Evolutionary conservation across 2,113 vertebrate genomes (phyloP), one percentile per base, ranked within the genome.

Genomic region (Pardalotus punctatus): DNA sequence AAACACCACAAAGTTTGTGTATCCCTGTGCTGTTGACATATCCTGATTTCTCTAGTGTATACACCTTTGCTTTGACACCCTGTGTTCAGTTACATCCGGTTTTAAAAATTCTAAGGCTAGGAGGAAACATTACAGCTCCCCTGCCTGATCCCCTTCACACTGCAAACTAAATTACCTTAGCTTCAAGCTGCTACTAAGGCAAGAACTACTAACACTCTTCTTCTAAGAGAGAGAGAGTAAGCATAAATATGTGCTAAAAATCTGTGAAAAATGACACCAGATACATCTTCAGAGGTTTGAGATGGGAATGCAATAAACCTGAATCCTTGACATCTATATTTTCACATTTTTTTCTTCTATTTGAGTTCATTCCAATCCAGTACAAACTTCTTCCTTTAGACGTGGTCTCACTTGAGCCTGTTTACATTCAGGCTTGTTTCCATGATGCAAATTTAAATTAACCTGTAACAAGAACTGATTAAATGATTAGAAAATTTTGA

Each of bases 241-340:
- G 81, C 92, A 96, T 90, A 96, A 96, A 95, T 93, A 94, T 47
- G 27, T 86, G 73, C 71, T 94, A 90, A 86, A 86, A 71, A 69
- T 78, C 43, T 84, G 29, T 54, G 28, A 51, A 93, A 86, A 81
- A 78, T 92, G 28, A 70, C 42, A 85, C 29, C n/a, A 82, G 64
- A 65, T 54, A 79, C 17, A 36, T 72, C 62, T 71, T 78, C 40
- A 71, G 88, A 94, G 56, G 51, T 95, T 88, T 90, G 53, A 78
- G 42, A 50, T 66, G 6, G 56, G 38, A 86, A 92, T 71, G 28
- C 51, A 71, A 84, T 81, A 92, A 77, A 93, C 79, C 31, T 88
- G 90, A 92, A 93, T 88, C 60, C 35, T 78, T 42, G 82, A 70
- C 28, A 64, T 54, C 22, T 86, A 29, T 74, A 74, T 92, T 94